Percentiles rank a stretch among this genome's conserved stretches.
These are phyloP conservation scores for Tetrapedia diversipes DNA, from an alignment of 2,888 invertebrate species.

Conservation along the genomic window DNA sequence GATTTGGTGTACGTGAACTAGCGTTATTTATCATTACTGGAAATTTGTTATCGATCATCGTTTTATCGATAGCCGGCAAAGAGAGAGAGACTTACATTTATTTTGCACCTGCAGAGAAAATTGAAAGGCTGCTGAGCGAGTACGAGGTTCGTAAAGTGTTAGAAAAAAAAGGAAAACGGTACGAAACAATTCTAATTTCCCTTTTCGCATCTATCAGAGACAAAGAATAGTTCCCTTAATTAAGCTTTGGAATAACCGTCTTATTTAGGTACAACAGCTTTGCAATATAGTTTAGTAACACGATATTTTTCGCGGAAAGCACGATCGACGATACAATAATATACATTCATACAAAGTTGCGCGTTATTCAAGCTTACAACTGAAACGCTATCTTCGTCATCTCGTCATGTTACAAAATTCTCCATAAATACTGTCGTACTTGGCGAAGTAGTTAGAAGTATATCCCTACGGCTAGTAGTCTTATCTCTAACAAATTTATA, in stretches of 20 bases:
- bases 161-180: constrained; percentile 22
- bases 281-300: constrained; percentile 64
- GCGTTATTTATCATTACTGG: constrained; percentile 42
- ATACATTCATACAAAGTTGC: constrained; percentile 67
- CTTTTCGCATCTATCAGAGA: constrained; percentile 13
- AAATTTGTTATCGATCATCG: constrained; percentile 39
- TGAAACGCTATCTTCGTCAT: constrained; percentile 14
- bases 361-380: constrained; percentile 57
- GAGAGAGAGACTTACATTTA: constrained; percentile 16
- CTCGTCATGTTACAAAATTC: constrained; percentile 53
- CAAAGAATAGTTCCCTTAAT: constrained; percentile 49
- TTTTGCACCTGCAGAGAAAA: constrained; percentile 40
- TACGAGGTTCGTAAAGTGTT: constrained; percentile 31
- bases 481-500: constrained; percentile 62
- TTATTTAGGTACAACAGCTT: constrained; percentile 65
- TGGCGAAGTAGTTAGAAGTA: constrained; percentile 78
- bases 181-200: constrained; percentile 5
- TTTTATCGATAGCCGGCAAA: constrained; percentile 25
- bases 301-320: constrained; percentile 59
- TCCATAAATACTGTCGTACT: constrained; percentile 81
- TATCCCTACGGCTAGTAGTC: constrained; percentile 66
- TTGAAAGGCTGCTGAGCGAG: constrained; percentile 32
- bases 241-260: constrained; percentile 68
- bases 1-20: constrained; percentile 34
- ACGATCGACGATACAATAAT: constrained; percentile 56